These are phyloP conservation scores for Lasiurus borealis DNA, from an alignment of 2,113 vertebrate genomes.

Conservation along the genomic window DNA sequence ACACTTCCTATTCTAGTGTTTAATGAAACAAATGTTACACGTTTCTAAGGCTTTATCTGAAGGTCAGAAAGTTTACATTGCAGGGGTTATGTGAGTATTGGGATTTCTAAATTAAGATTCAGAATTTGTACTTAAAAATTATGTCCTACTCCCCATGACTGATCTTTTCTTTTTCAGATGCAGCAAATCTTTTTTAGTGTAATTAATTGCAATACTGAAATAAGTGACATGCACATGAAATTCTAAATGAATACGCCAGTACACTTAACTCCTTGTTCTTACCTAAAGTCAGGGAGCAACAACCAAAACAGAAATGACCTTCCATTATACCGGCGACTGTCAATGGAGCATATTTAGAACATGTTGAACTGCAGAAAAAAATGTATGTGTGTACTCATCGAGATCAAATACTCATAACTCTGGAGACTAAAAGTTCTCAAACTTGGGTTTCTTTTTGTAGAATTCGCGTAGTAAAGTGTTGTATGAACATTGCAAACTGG, in stretches of 20 bases:
- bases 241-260: slow-evolving; percentile 48
- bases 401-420: slow-evolving; percentile 38
- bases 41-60: neutral
- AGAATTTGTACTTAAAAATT: slow-evolving; percentile 54
- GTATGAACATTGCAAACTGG: neutral
- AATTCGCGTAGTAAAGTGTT: neutral
- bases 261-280: slow-evolving; percentile 12
- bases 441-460: slow-evolving; percentile 15
- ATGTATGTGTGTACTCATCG: neutral
- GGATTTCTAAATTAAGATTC: slow-evolving; percentile 63
- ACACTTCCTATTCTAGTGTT: neutral
- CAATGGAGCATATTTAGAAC: neutral
- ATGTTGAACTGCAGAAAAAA: slow-evolving; percentile 21
- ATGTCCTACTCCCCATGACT: slow-evolving; percentile 60
- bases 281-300: neutral
- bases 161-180: slow-evolving; percentile 46
- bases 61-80: slow-evolving; percentile 50
- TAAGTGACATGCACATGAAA: slow-evolving; percentile 42
- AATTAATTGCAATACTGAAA: slow-evolving; percentile 69
- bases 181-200: slow-evolving; percentile 46
- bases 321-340: neutral
- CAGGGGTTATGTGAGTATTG: neutral
- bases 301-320: slow-evolving; percentile 21
- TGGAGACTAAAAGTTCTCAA: neutral
- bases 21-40: slow-evolving; percentile 40